Evolutionary conservation across 2,888 invertebrate species (phyloP).

Genomic region (Luperina nickerlii): DNA sequence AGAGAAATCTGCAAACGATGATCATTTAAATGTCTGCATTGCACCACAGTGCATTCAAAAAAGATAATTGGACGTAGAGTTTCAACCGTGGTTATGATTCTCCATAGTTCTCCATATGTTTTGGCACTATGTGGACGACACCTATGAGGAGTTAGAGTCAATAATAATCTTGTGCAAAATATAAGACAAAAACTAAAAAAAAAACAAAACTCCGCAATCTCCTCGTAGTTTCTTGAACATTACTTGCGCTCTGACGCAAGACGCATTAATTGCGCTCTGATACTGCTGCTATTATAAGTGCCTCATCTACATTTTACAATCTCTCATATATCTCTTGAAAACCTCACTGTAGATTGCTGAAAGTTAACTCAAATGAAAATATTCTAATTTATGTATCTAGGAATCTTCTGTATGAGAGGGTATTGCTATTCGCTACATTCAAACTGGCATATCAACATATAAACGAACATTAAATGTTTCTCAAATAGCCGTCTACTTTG

Average conservation of each 20-base stretch:
- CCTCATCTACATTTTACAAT: conserved; percentile 3
- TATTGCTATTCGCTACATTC: conserved; percentile 7
- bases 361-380: conserved; percentile 9
- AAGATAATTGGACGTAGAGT: conserved; percentile 3
- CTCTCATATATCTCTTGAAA: neutral
- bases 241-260: neutral
- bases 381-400: neutral
- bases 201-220: neutral
- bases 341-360: neutral
- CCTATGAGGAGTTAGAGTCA: neutral
- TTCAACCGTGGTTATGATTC: neutral
- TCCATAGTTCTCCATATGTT: neutral
- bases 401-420: neutral
- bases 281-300: neutral
- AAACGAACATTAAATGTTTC: conserved; percentile 13
- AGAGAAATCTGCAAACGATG: conserved; percentile 45
- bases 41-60: neutral
- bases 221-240: neutral
- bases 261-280: neutral
- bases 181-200: neutral
- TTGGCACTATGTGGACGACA: neutral
- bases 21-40: conserved; percentile 34
- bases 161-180: conserved; percentile 1
- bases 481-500: conserved; percentile 8
- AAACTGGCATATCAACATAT: conserved; percentile 9